Conservation (phyloP, 64 coral and sea anemone genomes). For the Montipora efflorescens region DNA sequence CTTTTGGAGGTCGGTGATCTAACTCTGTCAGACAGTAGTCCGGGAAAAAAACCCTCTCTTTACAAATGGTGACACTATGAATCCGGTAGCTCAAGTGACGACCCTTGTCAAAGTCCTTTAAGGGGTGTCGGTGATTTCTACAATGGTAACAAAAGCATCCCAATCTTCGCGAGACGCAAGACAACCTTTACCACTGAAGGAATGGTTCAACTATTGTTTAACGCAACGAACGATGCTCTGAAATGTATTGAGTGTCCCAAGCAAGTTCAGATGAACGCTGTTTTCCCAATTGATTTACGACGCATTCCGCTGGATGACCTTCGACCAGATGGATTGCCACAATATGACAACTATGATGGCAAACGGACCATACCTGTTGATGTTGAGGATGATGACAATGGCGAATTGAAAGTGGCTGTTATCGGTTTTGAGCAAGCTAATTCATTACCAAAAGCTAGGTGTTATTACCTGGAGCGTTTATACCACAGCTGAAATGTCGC, state of each 20-base stretch:
- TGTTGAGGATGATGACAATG: neutral
- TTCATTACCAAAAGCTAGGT: no score
- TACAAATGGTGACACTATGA: neutral
- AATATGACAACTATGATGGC: conserved; percentile 4
- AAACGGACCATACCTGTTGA: conserved; percentile 6
- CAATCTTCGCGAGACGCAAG: no score
- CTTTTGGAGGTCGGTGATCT: no score
- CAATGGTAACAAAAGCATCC: no score
- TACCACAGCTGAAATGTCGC: neutral
- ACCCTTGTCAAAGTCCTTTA: no score
- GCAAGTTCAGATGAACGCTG: conserved; percentile 7
- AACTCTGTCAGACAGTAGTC: no score
- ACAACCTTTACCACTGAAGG: neutral
- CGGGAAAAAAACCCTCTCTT: neutral
- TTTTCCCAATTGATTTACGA: conserved; percentile 24
- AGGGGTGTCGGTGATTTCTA: no score
- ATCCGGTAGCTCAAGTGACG: no score
- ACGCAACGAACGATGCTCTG: neutral
- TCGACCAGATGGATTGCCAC: conserved; percentile 10
- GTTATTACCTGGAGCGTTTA: neutral
- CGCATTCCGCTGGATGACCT: neutral
- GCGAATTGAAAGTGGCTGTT: neutral
- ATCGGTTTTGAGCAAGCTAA: no score
- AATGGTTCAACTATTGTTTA: neutral
- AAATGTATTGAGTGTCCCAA: conserved; percentile 3